These are phyloP conservation scores for Eledona agricola DNA, from an alignment of 2,888 invertebrate genomes.

Conservation along the genomic window DNA sequence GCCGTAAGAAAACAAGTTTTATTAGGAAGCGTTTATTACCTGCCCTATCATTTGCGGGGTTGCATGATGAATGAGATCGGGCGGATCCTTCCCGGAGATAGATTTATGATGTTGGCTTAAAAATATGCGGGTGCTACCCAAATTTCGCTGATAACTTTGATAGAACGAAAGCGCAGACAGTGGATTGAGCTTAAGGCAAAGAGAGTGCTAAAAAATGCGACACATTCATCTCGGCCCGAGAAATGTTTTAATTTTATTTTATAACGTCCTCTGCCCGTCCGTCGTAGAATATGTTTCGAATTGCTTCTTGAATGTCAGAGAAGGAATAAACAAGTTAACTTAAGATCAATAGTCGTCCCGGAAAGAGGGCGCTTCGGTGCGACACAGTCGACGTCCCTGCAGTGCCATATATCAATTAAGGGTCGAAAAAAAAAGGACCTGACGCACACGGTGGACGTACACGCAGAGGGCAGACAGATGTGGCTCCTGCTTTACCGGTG, in stretches of 20 bases:
- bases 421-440: conserved; percentile 43
- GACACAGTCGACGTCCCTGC: conserved; percentile 49
- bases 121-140: conserved; percentile 38
- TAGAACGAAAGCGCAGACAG: conserved; percentile 34
- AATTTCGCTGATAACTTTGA: conserved; percentile 40
- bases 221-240: conserved; percentile 22
- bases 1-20: conserved; percentile 39
- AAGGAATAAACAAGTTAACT: conserved; percentile 47
- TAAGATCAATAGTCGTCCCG: conserved; percentile 45
- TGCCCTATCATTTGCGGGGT: conserved; percentile 40
- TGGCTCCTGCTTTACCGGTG: conserved; percentile 49
- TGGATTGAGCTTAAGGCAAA: conserved; percentile 28
- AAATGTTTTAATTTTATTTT: conserved; percentile 22
- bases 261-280: conserved; percentile 10
- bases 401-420: conserved; percentile 58
- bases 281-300: conserved; percentile 18
- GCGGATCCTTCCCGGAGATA: conserved; percentile 30
- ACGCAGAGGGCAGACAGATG: conserved; percentile 50
- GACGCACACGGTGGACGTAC: conserved; percentile 18
- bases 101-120: conserved; percentile 43
- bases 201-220: conserved; percentile 29
- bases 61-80: conserved; percentile 41
- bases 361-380: conserved; percentile 38
- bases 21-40: conserved; percentile 41
- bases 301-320: conserved; percentile 45